phyloP scores from a whole-genome alignment of 2,113 vertebrate species.

The Hemibagrus wyckioides region DNA sequence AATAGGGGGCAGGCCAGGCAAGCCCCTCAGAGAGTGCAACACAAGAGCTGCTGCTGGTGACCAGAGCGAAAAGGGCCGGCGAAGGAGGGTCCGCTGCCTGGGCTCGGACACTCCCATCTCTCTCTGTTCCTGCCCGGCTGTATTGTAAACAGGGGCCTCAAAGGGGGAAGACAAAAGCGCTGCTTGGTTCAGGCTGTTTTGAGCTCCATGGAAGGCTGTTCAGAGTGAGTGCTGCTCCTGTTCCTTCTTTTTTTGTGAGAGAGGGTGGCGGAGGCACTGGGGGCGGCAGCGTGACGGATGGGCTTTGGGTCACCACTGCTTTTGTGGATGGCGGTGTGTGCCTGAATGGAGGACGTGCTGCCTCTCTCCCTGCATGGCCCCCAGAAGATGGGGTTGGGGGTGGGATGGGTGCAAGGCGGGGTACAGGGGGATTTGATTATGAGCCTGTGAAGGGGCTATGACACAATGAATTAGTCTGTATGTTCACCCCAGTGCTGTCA shows the following conservation, averaged over 20 bases:
- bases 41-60: slow-evolving; percentile 60
- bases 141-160: slow-evolving; percentile 51
- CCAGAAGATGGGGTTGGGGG: slow-evolving; percentile 41
- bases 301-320: slow-evolving; percentile 53
- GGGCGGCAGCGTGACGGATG: slow-evolving; percentile 58
- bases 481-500: slow-evolving; percentile 17
- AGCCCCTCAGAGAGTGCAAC: slow-evolving; percentile 52
- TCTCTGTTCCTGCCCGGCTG: slow-evolving; percentile 46
- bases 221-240: slow-evolving; percentile 49
- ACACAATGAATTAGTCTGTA: slow-evolving; percentile 51
- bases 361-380: slow-evolving; percentile 41
- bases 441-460: slow-evolving; percentile 38
- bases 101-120: slow-evolving; percentile 52
- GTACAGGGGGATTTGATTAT: slow-evolving; percentile 51
- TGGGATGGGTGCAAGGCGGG: slow-evolving; percentile 31
- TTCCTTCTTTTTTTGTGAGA: slow-evolving; percentile 49
- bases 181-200: slow-evolving; percentile 48
- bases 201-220: slow-evolving; percentile 45
- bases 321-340: slow-evolving; percentile 57
- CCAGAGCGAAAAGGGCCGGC: slow-evolving; percentile 54
- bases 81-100: slow-evolving; percentile 49
- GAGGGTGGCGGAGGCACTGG: slow-evolving; percentile 37
- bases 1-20: slow-evolving; percentile 55
- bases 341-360: slow-evolving; percentile 55
- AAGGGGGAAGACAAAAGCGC: slow-evolving; percentile 45